These are phyloP conservation scores for roundworm (Caenorhabditis elegans) DNA, from an alignment of 1,140 invertebrate genomes.

Conservation along the genomic window WBcel235 BX284603.4:9102001-9102500, in stretches of 20 bases:
- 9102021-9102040: neutral
- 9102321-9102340: neutral
- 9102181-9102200: neutral
- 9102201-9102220: neutral
- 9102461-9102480: no score
- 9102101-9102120: neutral
- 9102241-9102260: slow-evolving; percentile 7
- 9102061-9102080: neutral
- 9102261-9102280: neutral
- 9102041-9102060: neutral
- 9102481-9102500: neutral
- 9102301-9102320: neutral
- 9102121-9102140: neutral
- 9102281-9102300: slow-evolving; percentile 1
- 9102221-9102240: slow-evolving; percentile 19
- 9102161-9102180: neutral
- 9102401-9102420: no score
- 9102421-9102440: no score
- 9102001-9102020: neutral
- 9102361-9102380: slow-evolving; percentile 2
- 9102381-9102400: no score
- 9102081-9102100: no score
- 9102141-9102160: slow-evolving; percentile 8
- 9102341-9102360: neutral
- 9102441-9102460: no score